A percentile compares a stretch with the other conserved stretches of the same genome.
Evolutionary conservation across 1,140 invertebrate genomes (phyloP).

Genomic region (Sitophilus oryzae): DNA sequence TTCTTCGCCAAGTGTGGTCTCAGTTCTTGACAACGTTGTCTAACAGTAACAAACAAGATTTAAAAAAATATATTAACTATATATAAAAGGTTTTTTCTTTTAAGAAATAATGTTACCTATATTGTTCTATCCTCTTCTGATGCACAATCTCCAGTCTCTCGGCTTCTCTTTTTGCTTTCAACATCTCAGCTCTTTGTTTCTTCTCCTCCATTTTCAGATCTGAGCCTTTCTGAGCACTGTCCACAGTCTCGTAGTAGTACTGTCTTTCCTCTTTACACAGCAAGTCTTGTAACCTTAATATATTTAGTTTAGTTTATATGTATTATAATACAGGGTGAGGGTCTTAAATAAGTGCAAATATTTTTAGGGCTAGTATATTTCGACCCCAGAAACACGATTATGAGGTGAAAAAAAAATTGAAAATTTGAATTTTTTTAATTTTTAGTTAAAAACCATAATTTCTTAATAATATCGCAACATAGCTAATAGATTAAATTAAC

Average conservation of each 20-base stretch:
- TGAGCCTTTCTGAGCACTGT: slow-evolving; percentile 33
- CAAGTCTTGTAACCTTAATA: slow-evolving; percentile 34
- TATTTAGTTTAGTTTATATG: not conserved
- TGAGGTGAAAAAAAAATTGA: too few species aligned
- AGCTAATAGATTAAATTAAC: too few species aligned
- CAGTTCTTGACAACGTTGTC: slow-evolving; percentile 33
- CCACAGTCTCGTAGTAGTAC: slow-evolving; percentile 35
- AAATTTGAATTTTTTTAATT: too few species aligned
- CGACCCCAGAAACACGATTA: too few species aligned
- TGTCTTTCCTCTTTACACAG: slow-evolving; percentile 35
- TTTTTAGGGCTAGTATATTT: too few species aligned
- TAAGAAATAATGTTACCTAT: slow-evolving; percentile 24
- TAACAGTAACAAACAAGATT: too few species aligned
- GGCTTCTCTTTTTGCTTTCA: slow-evolving; percentile 34
- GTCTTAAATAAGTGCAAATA: too few species aligned
- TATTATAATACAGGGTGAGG: too few species aligned
- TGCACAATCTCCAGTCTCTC: slow-evolving; percentile 39
- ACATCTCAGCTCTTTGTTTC: slow-evolving; percentile 31
- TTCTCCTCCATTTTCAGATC: slow-evolving; percentile 35
- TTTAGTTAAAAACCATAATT: too few species aligned
- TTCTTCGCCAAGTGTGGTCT: slow-evolving; percentile 31
- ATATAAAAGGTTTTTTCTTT: slow-evolving; percentile 7
- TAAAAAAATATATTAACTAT: too few species aligned
- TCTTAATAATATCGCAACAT: too few species aligned
- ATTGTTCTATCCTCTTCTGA: slow-evolving; percentile 41